These are phyloP conservation scores for Calameuta filiformis DNA, from an alignment of 2,888 invertebrate species.

Conservation along the genomic window DNA sequence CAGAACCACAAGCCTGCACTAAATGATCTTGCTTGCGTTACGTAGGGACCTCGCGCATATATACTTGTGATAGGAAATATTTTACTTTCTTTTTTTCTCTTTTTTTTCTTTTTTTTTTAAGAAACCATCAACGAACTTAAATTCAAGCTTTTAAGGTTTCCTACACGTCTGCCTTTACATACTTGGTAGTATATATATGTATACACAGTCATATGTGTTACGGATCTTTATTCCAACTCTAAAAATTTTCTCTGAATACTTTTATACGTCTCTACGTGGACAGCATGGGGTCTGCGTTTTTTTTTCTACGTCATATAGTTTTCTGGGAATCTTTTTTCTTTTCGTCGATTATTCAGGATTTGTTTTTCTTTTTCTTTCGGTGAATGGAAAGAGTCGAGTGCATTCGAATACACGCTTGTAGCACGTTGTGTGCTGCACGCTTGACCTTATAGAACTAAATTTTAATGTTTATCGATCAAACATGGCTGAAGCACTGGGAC, in stretches of 20 bases:
- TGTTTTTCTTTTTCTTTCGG: neutral
- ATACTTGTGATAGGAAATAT: neutral
- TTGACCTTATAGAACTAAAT: neutral
- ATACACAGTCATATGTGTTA: neutral
- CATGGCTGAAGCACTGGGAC: neutral
- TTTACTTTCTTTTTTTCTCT: neutral
- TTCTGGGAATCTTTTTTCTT: neutral
- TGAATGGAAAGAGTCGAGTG: neutral
- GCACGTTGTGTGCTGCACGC: neutral
- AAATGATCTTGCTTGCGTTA: neutral
- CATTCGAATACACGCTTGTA: neutral
- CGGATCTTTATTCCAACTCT: neutral
- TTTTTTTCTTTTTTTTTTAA: neutral
- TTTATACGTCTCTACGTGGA: neutral
- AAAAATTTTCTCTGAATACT: neutral
- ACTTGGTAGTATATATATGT: neutral
- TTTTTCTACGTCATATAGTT: neutral
- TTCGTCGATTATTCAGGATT: neutral
- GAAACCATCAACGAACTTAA: neutral
- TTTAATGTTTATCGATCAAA: slow-evolving; percentile 29
- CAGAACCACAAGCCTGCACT: neutral
- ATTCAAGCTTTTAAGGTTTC: neutral
- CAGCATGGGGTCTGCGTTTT: neutral
- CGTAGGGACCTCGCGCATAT: neutral
- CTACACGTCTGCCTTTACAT: neutral